Evolutionary conservation across 2,113 vertebrate species (phyloP).

Genomic region (Chionodraco myersi): DNA sequence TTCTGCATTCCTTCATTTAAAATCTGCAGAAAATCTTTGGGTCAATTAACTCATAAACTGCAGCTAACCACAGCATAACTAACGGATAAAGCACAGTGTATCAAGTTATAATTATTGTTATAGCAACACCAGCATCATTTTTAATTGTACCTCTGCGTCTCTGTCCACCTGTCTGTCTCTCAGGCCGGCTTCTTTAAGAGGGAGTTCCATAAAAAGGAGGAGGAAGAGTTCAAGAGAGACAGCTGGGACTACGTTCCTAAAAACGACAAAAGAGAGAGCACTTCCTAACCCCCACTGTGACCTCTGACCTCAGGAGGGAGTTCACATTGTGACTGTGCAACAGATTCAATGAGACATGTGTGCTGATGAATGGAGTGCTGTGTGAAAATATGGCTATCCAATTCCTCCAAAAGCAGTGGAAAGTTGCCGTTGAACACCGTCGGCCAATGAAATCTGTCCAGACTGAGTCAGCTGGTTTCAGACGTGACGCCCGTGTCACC

Average conservation of each 20-base stretch:
- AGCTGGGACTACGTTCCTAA: constrained; percentile 92
- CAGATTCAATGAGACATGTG: constrained; percentile 12
- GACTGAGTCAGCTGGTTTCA: neutral
- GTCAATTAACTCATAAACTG: neutral
- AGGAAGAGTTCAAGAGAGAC: constrained; percentile 84
- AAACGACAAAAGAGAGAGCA: constrained; percentile 80
- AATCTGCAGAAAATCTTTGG: too few species aligned
- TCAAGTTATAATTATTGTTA: neutral
- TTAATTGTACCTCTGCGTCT: neutral
- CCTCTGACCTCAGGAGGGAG: constrained; percentile 10
- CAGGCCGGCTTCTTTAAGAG: constrained; percentile 96
- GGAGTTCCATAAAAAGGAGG: constrained; percentile 78
- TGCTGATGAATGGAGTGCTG: constrained; percentile 6
- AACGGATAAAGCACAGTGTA: neutral
- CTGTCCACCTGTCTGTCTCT: constrained; percentile 3
- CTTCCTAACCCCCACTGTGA: constrained; percentile 51
- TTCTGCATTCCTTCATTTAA: too few species aligned
- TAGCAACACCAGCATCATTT: neutral
- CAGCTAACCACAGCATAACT: neutral
- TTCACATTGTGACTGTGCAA: constrained; percentile 17
- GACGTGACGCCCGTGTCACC: neutral
- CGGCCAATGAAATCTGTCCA: constrained; percentile 5
- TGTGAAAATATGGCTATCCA: neutral
- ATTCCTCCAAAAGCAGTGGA: neutral
- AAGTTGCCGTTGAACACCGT: neutral